Evolutionary conservation across 2,888 invertebrate genomes (phyloP), one percentile per base, ranked within the genome.

Genomic region (Scrobipalpa costella): DNA sequence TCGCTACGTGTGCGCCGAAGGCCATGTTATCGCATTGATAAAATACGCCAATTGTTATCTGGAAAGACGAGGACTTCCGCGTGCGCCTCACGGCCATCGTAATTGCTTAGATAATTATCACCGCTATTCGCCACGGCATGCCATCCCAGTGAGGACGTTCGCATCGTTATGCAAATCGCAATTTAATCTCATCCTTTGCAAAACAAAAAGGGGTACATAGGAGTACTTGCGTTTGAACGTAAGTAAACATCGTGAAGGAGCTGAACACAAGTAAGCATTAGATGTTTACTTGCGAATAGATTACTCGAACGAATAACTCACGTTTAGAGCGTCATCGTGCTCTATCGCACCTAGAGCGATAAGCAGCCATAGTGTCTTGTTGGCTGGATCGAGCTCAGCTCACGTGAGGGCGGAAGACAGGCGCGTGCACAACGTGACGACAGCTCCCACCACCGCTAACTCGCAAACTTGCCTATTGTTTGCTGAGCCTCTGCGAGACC

Each of bases 31-130:
- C 86, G 77, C 77, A 73, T 74, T 86, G 86, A 87, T 88, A 86
- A 85, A 80, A 77, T 80, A 85, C 81, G 79, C 82, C 83, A 83
- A 83, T 85, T 84, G 84, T 87, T 90, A 88, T 88, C 86, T 84
- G 79, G 73, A 77, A 78, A 81, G 78, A 74, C 75, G 78, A 84
- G 79, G 69, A 83, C 86, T 91, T 91, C 90, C 91, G 89, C 81
- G 79, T 88, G 75, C 73, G 65, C 64, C 80, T 85, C 85, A 85
- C 70, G 85, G 87, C 77, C 86, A 79, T 73, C 73, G 73, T 78
- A 78, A 77, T 75, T 71, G 67, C 66, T 66, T 68, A 69, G 70
- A 69, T 76, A 79, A 78, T 79, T 79, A 80, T 71, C 75, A 70
- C 71, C 72, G 74, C 73, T 71, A 75, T 67, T 72, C 71, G 70